Evolutionary conservation across 2,113 vertebrate species (phyloP), one percentile per base, ranked within the genome.

Genomic region (Podarcis cretensis): DNA sequence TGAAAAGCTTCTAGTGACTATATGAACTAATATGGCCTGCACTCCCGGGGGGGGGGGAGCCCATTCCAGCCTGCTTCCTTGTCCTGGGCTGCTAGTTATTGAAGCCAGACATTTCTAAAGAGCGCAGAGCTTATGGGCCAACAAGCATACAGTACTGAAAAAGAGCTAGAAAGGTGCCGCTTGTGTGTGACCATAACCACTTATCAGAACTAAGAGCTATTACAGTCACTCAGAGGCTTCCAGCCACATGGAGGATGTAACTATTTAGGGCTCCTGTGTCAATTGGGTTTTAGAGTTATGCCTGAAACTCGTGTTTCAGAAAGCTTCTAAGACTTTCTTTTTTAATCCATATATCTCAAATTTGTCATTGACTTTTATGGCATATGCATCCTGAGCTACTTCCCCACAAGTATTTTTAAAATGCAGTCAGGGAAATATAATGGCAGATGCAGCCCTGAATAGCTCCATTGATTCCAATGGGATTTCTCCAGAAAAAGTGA

Each of bases 371-470:
- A 74, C 6, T 8, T 82, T 81, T 87, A 40, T 25, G 27, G 35
- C 37, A 77, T 30, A 25, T 54, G 25, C 35, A 25, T 23, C 25
- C 30, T 40, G 63, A 12, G 30, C 63, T 77, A 59, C n/a, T 89
- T 69, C 13, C 20, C 14, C 35, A 2, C 40, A 79, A 78, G 40
- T 69, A 4, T 86, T 68, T 78, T 37, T 78, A 78, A 65, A 78
- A 66, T 18, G 66, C 6, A 25, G 75, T 37, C 68, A 78, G 73
- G 21, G 81, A 88, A 77, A 88, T 83, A 14, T 66, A 88, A 88
- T 77, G 43, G 83, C 40, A 35, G 65, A 84, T 83, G 32, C 40
- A 69, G 32, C 43, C n/a, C 23, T 68, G 63, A 83, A 21, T 57
- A 27, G 21, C 54, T 5, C 69, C 57, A 40, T 21, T 74, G 48